phyloP scores from a whole-genome alignment of 1,140 invertebrate genomes.

The Rhopalosiphum maidis region DNA sequence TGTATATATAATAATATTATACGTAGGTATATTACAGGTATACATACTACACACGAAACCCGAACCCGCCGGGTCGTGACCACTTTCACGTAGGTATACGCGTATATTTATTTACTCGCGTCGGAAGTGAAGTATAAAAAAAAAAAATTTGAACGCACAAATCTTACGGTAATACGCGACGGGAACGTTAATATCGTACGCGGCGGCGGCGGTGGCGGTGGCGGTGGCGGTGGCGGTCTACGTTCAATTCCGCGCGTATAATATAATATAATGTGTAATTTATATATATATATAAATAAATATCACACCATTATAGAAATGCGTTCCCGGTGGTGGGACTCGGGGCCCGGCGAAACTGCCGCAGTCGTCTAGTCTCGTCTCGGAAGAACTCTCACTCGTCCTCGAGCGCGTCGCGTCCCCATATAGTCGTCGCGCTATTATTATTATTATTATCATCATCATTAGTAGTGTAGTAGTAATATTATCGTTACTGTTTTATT shows the following conservation, averaged over 20 bases:
- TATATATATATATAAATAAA: not conserved
- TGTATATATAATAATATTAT: not conserved
- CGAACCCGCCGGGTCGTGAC: conserved; percentile 51
- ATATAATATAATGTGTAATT: not conserved
- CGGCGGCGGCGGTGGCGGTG: not conserved
- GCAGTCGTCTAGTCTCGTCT: conserved; percentile 28
- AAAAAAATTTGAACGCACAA: conserved; percentile 11
- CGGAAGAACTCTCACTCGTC: conserved; percentile 53
- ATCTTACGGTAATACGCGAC: not conserved
- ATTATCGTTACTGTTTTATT: not conserved
- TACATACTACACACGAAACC: not conserved
- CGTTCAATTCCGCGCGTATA: not conserved
- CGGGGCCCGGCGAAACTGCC: not conserved
- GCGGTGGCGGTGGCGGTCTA: not conserved
- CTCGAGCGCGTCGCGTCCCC: conserved; percentile 39
- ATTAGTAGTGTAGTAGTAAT: too few relatives aligned
- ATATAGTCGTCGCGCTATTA: not conserved
- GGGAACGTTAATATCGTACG: not conserved
- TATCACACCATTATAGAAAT: conserved; percentile 1
- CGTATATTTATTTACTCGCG: not conserved
- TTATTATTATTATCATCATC: not conserved
- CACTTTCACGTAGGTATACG: conserved; percentile 42
- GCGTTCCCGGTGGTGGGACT: not conserved
- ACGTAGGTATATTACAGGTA: not conserved
- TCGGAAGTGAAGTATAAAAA: not conserved